A percentile compares a stretch with the other conserved stretches of the same genome.
These are phyloP conservation scores for Discoglossus pictus DNA, from an alignment of 2,797 vertebrate genomes.

Conservation along the genomic window DNA sequence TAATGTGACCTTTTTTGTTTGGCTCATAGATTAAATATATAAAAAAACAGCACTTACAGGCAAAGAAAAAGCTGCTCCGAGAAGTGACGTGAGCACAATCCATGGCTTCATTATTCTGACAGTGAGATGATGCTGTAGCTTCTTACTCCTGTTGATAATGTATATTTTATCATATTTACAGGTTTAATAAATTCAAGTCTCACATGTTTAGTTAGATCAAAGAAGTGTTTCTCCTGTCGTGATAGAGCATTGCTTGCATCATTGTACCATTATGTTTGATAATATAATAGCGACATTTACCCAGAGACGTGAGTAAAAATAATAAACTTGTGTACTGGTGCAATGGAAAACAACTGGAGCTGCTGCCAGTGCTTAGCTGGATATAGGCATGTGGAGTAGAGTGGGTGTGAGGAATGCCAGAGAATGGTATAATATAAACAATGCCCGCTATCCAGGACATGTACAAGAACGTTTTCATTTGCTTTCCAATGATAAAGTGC, in stretches of 20 bases:
- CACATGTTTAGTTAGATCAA: too few relatives aligned
- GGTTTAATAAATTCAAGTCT: too few relatives aligned
- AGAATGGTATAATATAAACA: constrained; percentile 34
- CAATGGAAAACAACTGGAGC: too few relatives aligned
- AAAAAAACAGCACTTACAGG: constrained; percentile 44
- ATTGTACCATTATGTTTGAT: too few relatives aligned
- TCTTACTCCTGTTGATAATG: too few relatives aligned
- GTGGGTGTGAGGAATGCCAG: constrained; percentile 33
- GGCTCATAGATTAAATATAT: not conserved
- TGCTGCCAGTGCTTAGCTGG: not conserved
- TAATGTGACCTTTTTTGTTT: not conserved
- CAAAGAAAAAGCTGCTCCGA: constrained; percentile 49
- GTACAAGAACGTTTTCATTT: not conserved
- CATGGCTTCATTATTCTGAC: constrained; percentile 52
- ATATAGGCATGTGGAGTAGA: constrained; percentile 40
- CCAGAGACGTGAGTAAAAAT: too few relatives aligned
- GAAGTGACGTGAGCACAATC: constrained; percentile 58
- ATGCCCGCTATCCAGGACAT: constrained; percentile 16
- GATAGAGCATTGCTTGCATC: too few relatives aligned
- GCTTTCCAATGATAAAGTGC: constrained; percentile 15
- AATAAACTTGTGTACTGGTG: too few relatives aligned
- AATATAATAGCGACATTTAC: too few relatives aligned
- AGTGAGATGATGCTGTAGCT: too few relatives aligned
- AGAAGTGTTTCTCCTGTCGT: too few relatives aligned
- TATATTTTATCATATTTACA: too few relatives aligned